Percentiles rank a stretch among this genome's conserved stretches.
Conservation (phyloP, 2,113 vertebrate species). For the Thinocorus orbignyianus region DNA sequence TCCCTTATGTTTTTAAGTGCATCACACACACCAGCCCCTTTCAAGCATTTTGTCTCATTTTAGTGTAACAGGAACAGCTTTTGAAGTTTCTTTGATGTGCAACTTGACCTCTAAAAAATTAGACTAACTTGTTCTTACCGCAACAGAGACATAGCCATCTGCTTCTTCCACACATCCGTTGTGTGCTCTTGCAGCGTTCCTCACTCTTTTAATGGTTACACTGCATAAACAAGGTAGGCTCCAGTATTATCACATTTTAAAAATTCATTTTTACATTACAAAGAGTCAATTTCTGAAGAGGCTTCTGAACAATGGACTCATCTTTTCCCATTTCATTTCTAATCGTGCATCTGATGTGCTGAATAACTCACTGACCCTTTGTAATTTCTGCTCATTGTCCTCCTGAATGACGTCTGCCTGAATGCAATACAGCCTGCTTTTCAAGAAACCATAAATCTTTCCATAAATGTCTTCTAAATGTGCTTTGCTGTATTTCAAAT, state of each 20-base stretch:
- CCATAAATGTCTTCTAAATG: background rate
- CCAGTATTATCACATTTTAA: background rate
- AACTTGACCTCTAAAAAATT: background rate
- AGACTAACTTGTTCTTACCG: background rate
- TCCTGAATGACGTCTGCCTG: background rate
- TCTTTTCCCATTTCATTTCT: background rate
- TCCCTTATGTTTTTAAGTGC: background rate
- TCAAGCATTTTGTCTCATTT: background rate
- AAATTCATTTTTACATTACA: background rate
- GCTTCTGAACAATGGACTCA: background rate
- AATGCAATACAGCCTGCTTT: background rate
- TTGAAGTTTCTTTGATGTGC: background rate
- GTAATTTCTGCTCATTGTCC: background rate
- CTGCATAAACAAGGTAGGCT: background rate
- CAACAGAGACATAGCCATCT: background rate
- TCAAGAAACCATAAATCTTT: background rate
- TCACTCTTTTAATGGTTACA: background rate
- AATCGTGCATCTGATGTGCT: background rate
- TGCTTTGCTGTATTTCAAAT: background rate
- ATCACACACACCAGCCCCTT: background rate
- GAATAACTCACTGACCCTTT: background rate
- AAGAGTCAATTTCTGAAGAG: background rate
- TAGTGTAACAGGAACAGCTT: background rate
- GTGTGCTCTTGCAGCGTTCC: background rate
- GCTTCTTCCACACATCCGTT: background rate